Evolutionary conservation across 64 coral and sea anemone species (phyloP).

Genomic region (Cladopsammia gracilis): DNA sequence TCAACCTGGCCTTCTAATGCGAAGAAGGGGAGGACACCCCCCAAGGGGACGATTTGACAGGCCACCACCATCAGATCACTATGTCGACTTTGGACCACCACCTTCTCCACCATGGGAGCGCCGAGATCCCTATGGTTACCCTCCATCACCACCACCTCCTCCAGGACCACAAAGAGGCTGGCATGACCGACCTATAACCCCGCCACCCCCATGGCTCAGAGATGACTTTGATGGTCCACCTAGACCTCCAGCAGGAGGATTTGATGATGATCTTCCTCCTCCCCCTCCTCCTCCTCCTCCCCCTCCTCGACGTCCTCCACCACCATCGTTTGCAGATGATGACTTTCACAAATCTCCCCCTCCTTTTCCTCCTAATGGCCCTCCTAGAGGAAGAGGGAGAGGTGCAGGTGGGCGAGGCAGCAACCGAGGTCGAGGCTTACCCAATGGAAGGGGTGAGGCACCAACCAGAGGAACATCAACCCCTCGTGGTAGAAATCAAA

Average conservation of each 20-base stretch:
- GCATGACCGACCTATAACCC: background rate
- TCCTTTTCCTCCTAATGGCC: slow-evolving; percentile 18
- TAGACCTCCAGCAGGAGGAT: slow-evolving; percentile 11
- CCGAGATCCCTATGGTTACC: background rate
- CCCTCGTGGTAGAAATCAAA: slow-evolving; percentile 5
- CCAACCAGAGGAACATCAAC: background rate
- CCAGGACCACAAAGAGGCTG: background rate
- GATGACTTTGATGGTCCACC: slow-evolving; percentile 27
- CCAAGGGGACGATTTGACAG: background rate
- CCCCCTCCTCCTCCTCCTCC: background rate
- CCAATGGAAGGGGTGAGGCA: background rate
- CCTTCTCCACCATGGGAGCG: slow-evolving; percentile 7
- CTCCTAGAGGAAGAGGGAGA: slow-evolving; percentile 44
- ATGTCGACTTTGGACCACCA: slow-evolving; percentile 2
- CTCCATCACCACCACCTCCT: slow-evolving; percentile 4
- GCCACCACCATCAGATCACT: background rate
- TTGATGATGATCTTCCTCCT: background rate
- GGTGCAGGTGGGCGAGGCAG: background rate
- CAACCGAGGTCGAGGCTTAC: slow-evolving; percentile 5
- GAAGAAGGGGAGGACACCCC: slow-evolving; percentile 36
- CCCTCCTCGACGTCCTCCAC: background rate
- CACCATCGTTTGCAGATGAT: slow-evolving; percentile 26
- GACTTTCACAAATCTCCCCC: slow-evolving; percentile 28
- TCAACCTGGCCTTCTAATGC: slow-evolving; percentile 15
- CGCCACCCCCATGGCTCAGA: slow-evolving; percentile 33